Evolutionary conservation across 2,888 invertebrate species (phyloP).

Genomic region (Epinotia ramella): DNA sequence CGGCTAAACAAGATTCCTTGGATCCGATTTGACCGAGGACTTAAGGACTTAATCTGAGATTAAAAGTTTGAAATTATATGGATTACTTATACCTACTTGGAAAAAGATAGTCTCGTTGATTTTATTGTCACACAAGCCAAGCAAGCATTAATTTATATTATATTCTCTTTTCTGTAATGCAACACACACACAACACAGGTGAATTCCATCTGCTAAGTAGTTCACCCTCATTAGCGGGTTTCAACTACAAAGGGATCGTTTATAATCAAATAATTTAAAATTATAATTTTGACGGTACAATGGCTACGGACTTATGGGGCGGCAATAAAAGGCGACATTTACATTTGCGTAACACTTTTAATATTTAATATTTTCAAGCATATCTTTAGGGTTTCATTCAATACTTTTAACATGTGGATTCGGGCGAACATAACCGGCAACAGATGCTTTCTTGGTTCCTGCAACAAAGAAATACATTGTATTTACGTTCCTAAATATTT

Average conservation of each 20-base stretch:
- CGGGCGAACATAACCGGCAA: constrained; percentile 88
- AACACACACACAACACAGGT: constrained; percentile 15
- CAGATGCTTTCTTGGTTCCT: constrained; percentile 89
- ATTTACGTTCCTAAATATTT: background rate
- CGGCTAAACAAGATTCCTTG: constrained; percentile 21
- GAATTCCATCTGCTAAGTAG: constrained; percentile 35
- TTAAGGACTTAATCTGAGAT: background rate
- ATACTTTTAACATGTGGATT: constrained; percentile 87
- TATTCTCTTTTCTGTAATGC: background rate
- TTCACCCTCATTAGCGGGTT: constrained; percentile 40
- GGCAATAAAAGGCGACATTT: constrained; percentile 52
- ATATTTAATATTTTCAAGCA: constrained; percentile 87
- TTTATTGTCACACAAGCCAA: background rate
- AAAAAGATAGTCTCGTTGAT: background rate
- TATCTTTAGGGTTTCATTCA: constrained; percentile 87
- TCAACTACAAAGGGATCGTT: constrained; percentile 27
- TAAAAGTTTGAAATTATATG: background rate
- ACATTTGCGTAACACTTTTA: constrained; percentile 89
- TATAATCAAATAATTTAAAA: constrained; percentile 41
- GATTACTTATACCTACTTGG: too few relatives aligned
- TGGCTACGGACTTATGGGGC: constrained; percentile 22
- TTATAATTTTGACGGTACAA: constrained; percentile 37
- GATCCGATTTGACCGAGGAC: background rate
- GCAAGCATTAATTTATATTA: background rate
- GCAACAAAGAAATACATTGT: constrained; percentile 63